Conservation (phyloP, 2,797 vertebrate genomes). For the Siniperca obscura region DNA sequence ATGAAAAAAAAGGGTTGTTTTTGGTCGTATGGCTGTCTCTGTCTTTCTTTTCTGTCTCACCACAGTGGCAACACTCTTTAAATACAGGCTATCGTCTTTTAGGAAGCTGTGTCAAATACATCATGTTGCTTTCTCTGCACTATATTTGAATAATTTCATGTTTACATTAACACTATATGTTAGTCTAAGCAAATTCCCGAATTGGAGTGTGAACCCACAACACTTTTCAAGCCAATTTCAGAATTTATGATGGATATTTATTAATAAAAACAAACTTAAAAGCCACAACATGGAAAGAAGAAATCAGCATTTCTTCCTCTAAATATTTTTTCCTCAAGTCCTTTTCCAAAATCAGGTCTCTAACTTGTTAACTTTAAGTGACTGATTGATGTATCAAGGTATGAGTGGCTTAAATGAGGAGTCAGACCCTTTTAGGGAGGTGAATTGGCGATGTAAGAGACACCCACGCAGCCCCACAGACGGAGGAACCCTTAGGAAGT, state of each 20-base stretch:
- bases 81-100: constrained; percentile 46
- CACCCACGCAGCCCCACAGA: constrained; percentile 67
- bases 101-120: constrained; percentile 43
- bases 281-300: neutral
- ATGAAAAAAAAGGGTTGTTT: constrained; percentile 44
- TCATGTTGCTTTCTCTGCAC: constrained; percentile 34
- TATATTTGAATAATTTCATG: constrained; percentile 27
- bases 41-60: constrained; percentile 63
- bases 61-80: constrained; percentile 49
- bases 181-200: constrained; percentile 34
- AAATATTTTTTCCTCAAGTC: constrained; percentile 1
- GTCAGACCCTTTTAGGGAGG: constrained; percentile 71
- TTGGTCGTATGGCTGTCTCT: constrained; percentile 44
- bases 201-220: constrained; percentile 1
- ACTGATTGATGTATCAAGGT: constrained; percentile 54
- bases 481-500: constrained; percentile 79
- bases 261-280: constrained; percentile 15
- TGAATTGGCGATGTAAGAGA: constrained; percentile 70
- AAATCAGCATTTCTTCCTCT: constrained; percentile 25
- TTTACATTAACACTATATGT: constrained; percentile 36
- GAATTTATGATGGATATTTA: constrained; percentile 3
- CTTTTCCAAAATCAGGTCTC: constrained; percentile 32
- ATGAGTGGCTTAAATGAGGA: constrained; percentile 68
- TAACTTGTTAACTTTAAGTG: constrained; percentile 25
- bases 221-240: constrained; percentile 16